Conservation (phyloP, 2,113 vertebrate species). For the Epinephelus fuscoguttatus region DNA sequence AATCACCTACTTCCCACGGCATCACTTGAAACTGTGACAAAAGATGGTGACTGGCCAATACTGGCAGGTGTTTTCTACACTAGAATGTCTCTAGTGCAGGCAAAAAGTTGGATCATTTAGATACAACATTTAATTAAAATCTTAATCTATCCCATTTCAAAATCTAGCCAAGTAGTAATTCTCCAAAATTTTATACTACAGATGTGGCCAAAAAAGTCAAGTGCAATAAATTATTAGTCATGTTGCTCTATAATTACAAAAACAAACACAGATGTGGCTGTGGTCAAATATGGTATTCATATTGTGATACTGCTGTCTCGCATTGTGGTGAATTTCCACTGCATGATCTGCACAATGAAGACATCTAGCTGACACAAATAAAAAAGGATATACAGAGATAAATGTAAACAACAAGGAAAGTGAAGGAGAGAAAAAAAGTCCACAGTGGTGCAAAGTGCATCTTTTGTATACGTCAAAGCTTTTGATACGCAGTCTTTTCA, state of each 20-base stretch:
- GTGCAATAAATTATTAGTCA: background rate
- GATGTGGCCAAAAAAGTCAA: background rate
- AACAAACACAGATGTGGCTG: background rate
- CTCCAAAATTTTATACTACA: background rate
- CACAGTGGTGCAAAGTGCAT: background rate
- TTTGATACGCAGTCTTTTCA: constrained; percentile 26
- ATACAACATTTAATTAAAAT: background rate
- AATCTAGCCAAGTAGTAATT: background rate
- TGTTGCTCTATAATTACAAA: background rate
- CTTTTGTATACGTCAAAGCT: constrained; percentile 3
- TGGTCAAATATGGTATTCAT: background rate
- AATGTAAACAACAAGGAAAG: constrained; percentile 38
- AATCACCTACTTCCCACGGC: background rate
- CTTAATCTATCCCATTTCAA: background rate
- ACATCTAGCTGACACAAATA: constrained; percentile 42
- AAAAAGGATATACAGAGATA: constrained; percentile 40
- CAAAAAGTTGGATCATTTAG: background rate
- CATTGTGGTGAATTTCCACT: constrained; percentile 54
- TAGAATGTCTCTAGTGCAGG: background rate
- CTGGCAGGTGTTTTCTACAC: background rate
- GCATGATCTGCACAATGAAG: constrained; percentile 46
- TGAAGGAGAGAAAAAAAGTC: background rate
- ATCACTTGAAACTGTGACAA: background rate
- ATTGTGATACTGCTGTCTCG: constrained; percentile 34
- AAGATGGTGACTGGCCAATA: background rate